Conservation (phyloP, 92 coral and sea anemone genomes). For the Parazoanthus swiftii region DNA sequence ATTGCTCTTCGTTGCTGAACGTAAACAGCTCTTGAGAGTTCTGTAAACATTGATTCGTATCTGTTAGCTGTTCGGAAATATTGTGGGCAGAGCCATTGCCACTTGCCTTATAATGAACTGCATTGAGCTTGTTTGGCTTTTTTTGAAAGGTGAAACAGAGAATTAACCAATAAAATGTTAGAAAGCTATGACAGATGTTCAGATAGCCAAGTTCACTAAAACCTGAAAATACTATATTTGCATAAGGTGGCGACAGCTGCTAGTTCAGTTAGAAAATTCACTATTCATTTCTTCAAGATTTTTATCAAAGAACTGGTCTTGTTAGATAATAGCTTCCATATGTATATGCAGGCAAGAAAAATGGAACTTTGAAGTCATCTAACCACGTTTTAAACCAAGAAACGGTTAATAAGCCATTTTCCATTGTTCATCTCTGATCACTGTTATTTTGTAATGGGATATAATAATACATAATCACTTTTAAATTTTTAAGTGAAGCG, state of each 20-base stretch:
- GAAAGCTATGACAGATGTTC: conserved; percentile 10
- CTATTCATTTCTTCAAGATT: neutral
- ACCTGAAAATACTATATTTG: conserved; percentile 1
- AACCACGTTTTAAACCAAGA: neutral
- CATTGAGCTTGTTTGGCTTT: neutral
- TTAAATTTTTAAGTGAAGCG: neutral
- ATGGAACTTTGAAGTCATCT: neutral
- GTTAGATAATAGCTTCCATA: neutral
- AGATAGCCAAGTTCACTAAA: conserved; percentile 14
- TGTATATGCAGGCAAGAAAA: neutral
- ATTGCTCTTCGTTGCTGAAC: conserved; percentile 25
- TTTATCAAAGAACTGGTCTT: neutral
- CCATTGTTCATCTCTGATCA: neutral
- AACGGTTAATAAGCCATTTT: neutral
- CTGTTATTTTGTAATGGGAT: neutral
- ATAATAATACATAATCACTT: neutral
- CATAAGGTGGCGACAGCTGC: conserved; percentile 27
- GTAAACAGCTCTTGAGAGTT: conserved; percentile 39
- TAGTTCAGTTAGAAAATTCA: neutral
- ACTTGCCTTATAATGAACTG: conserved; percentile 4
- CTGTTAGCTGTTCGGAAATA: conserved; percentile 34
- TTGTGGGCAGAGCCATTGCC: neutral
- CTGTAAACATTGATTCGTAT: conserved; percentile 39
- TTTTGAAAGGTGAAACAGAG: conserved; percentile 16
- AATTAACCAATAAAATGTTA: conserved; percentile 20